Evolutionary conservation across 2,888 invertebrate genomes (phyloP), one percentile per base, ranked within the genome.

Genomic region (Aquatica leii): DNA sequence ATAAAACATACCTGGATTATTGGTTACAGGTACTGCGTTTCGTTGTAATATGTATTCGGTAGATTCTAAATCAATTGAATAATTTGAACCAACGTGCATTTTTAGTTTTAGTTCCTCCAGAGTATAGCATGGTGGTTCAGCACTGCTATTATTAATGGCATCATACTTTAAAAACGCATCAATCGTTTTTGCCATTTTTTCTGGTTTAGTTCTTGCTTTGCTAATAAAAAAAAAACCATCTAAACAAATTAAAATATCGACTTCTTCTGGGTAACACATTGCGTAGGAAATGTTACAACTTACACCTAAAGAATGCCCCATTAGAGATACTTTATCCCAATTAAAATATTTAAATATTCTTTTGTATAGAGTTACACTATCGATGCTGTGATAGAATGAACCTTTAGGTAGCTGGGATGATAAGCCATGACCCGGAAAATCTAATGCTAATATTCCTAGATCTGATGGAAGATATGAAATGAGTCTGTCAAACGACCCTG

Each of bases 241-340:
- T 51, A 52, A 24, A 34, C 15, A 43, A 17, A 87, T 79, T 59
- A 83, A 83, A 69, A 84, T 85, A 53, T 86, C 83, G 0, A 85
- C 82, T 56, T 86, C 85, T 0, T 87, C 83, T 0, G 89, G 88
- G 72, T 84, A 90, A 0, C 86, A 70, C n/a, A 85, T 82, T 0
- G 86, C 82, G 69, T 86, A 90, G 2, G 86, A 82, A 74, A 86
- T 87, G 8, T 82, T 81, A n/a, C 86, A 82, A 50, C 87, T 85
- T 0, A 86, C 85, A 21, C 89, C 87, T 85, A 89, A 84, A 0
- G 90, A 90, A 74, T 91, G 91, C 0, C 84, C 85, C 46, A 91
- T 69, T 37, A 91, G 74, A 2, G 88, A 87, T 0, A 90, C 81
- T 77, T 87, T 87, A 15, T 87, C 83, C 90, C 90, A 90, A 66